Base-by-base conservation (phyloP, 1,140 invertebrate species). In the Dendrolimus punctatus region DNA sequence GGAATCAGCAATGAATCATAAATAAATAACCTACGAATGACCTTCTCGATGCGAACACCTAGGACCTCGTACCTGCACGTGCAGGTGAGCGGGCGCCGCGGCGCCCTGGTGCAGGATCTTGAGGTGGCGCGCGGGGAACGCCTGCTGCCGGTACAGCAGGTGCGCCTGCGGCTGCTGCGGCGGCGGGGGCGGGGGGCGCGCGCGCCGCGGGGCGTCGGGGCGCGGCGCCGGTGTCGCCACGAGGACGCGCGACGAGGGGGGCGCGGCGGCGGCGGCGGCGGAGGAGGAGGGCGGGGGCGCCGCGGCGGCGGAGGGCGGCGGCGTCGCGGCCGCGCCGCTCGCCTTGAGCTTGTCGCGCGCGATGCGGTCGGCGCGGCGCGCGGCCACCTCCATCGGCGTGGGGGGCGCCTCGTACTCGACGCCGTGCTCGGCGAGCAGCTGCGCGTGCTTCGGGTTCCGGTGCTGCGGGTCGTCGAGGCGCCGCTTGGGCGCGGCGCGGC, bases 401-500 rank as follows among this genome's bases (percentile, higher is more conserved):
- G 96, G 83, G 0, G 96, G 96, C 58, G 89, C 90, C 62, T 99
- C 97, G 68, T 97, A 95, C 68, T 92, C 92, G 47, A 99, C 94
- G 5, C 93, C 93, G 75, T 91, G 93, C 47, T 98, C 96, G 39
- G 91, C 89, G 57, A 98, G 80, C 41, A 97, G 91, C 37, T 92
- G 91, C 5, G 94, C 91, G 73, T 97, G 95, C 70, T 97, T 97
- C 5, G 93, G 91, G 88, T 95, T 96, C 71, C 94, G 95, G 51
- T 91, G 85, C 8, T 92, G 91, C 73, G 92, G 93, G 51, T 92
- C 91, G 43, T 93, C 87, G 36, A 92, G 87, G 5, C 91, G 89
- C 66, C 95, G 93, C 43, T 93, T 90, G 5, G 95, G 92, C 39
- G 93, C 92, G 1, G 93, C 90, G 65, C 93, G 92, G 40, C 75